A percentile compares a stretch with the other conserved stretches of the same genome.
These are phyloP conservation scores for Diploptera punctata DNA, from an alignment of 2,888 invertebrate genomes.

Conservation along the genomic window DNA sequence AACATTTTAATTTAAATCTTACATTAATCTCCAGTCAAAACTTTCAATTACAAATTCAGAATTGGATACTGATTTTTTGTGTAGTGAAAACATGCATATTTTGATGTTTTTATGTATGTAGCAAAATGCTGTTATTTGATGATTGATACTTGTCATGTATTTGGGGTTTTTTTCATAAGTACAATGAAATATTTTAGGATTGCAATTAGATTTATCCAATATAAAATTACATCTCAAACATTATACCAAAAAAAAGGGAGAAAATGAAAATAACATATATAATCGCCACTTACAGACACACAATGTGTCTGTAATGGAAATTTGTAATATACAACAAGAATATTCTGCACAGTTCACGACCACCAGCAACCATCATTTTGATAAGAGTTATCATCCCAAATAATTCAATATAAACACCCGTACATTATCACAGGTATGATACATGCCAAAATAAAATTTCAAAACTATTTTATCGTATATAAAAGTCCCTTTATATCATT, in stretches of 20 bases:
- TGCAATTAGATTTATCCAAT: background rate
- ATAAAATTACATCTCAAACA: background rate
- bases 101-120: too few species aligned
- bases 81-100: too few species aligned
- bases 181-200: background rate
- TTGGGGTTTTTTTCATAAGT: background rate
- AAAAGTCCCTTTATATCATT: too few species aligned
- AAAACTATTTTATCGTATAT: background rate
- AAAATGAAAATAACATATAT: background rate
- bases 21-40: too few species aligned
- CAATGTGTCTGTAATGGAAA: background rate
- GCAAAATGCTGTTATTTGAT: too few species aligned
- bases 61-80: too few species aligned
- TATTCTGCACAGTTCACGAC: conserved; percentile 2
- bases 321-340: conserved; percentile 9
- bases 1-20: too few species aligned
- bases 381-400: too few species aligned
- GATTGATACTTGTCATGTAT: background rate
- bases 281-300: background rate
- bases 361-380: too few species aligned
- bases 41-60: too few species aligned
- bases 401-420: too few species aligned
- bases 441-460: background rate
- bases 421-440: background rate
- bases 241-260: background rate